phyloP scores from a whole-genome alignment of 2,113 vertebrate species.

The Bucco capensis region DNA sequence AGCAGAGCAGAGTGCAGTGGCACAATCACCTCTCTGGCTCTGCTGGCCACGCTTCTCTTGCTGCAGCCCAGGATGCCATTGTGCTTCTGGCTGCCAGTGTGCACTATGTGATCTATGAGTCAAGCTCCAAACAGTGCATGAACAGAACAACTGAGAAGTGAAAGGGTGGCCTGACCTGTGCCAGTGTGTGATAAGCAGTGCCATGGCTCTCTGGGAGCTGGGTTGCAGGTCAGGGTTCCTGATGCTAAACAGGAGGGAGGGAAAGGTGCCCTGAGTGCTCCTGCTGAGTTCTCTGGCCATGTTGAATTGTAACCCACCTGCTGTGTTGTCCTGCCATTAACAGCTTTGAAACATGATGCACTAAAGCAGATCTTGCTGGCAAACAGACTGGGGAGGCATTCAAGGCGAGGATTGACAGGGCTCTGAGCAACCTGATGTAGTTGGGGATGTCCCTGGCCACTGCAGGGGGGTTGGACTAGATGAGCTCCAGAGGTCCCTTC shows the following conservation, averaged over 20 bases:
- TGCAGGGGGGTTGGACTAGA: no score
- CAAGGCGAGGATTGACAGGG: no score
- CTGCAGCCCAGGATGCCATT: no score
- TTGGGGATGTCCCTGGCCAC: no score
- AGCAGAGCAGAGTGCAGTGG: no score
- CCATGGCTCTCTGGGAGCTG: background rate
- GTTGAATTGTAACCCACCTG: constrained; percentile 19
- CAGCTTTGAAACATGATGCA: background rate
- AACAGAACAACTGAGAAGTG: background rate
- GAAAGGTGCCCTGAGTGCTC: background rate
- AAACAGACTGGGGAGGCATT: no score
- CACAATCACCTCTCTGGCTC: no score
- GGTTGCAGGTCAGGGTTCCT: background rate
- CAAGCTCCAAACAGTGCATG: background rate
- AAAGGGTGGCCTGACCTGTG: background rate
- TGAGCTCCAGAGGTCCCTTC: no score
- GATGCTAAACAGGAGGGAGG: background rate
- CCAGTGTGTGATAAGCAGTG: background rate
- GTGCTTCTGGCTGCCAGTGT: no score
- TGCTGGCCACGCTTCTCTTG: no score
- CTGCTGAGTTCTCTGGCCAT: background rate
- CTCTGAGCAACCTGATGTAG: no score
- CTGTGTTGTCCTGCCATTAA: background rate
- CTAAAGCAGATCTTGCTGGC: background rate
- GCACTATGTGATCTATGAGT: background rate